Evolutionary conservation across 2,113 vertebrate species (phyloP).

Genomic region (Odontesthes bonariensis): DNA sequence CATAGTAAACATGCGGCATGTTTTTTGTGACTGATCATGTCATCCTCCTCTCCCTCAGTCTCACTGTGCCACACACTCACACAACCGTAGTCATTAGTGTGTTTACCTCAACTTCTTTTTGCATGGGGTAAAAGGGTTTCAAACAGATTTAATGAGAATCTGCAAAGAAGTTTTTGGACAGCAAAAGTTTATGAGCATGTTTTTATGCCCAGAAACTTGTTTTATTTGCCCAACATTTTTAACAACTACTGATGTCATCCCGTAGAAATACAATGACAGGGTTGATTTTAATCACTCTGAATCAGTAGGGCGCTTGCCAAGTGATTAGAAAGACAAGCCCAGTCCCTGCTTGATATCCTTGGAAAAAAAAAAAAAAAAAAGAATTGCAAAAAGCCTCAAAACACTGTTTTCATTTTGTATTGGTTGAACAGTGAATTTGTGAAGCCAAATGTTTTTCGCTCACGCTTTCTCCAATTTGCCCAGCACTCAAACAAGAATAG

Average conservation of each 20-base stretch:
- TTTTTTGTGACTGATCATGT: conserved; percentile 67
- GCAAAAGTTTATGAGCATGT: conserved; percentile 56
- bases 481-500: neutral
- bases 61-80: conserved; percentile 42
- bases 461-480: conserved; percentile 11
- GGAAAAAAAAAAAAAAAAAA: conserved; percentile 16
- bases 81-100: conserved; percentile 74
- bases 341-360: conserved; percentile 14
- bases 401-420: conserved; percentile 7
- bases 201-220: conserved; percentile 37
- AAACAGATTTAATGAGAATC: conserved; percentile 77
- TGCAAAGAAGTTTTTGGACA: conserved; percentile 47
- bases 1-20: conserved; percentile 63
- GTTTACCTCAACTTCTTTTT: conserved; percentile 68
- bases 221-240: conserved; percentile 41
- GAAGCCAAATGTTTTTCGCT: neutral
- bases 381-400: neutral
- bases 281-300: conserved; percentile 58
- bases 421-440: neutral
- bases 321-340: conserved; percentile 23
- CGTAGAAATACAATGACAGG: conserved; percentile 62
- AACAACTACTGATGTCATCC: conserved; percentile 45
- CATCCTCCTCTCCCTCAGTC: conserved; percentile 17
- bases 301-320: conserved; percentile 18
- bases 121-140: conserved; percentile 55